Base-by-base conservation (phyloP, 2,888 invertebrate genomes). In the Thera obeliscata region DNA sequence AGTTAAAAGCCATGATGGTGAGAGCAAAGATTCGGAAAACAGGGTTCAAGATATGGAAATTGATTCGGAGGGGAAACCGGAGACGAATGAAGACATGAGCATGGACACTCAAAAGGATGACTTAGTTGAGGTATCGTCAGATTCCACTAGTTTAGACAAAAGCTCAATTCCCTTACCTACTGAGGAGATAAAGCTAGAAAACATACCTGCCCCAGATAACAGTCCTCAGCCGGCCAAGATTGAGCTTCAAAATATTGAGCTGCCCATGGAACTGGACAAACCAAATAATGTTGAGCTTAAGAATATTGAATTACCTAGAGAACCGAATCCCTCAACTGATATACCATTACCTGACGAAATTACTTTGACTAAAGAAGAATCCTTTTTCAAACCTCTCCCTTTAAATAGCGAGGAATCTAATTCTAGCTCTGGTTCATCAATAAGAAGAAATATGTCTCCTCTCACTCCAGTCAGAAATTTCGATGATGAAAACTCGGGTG, bases 1-100 rank as follows among this genome's bases (percentile, higher is more conserved):
- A 0, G 96, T 96, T 65, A 95, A 95, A 77, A 95, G 94, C 58
- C 94, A 94, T 78, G 90, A 94, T 65, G 91, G 9, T 6, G 69
- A 62, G 7, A 41, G 46, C 8, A 59, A 60, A 36, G 69, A 59
- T 0, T 49, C 49, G 0, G 66, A 69, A 36, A 64, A 86, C 7
- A 87, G 87, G 70, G 73, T 82, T 65, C 88, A 89, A 55, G 65
- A 74, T 2, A 87, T 89, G 84, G 90, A 90, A 12, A 70, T 69
- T 60, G 69, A 69, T 66, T 66, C 76, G 9, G 81, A 86, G 35
- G 73, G 73, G n/a, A 72, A 71, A 52, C 77, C 78, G 38, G 81
- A 80, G 11, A 50, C 84, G 85, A 36, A 64, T 77, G 38, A 69
- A 56, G 61, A 54, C 33, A 66, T 64, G 60, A 63, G 48, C 33